Evolutionary conservation across 2,113 vertebrate genomes (phyloP), one percentile per base, ranked within the genome.

Genomic region (Myxocyprinus asiaticus): DNA sequence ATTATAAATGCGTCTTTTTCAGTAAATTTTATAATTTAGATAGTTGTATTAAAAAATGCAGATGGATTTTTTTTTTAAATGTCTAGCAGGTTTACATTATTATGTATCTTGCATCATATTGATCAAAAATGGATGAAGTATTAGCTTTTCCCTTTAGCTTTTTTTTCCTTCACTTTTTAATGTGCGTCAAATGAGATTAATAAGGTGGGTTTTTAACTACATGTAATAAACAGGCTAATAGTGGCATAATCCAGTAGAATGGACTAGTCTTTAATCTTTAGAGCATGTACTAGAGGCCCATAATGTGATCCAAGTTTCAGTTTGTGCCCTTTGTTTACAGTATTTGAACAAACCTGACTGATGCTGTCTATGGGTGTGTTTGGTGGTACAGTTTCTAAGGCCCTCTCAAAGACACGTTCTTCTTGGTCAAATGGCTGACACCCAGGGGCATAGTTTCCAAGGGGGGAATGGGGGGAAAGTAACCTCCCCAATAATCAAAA

Each of bases 61-160:
- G 84, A 88, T 90, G 53, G 68, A 33, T 33, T 33, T 33, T 33
- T 33, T 33, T 33, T 33, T n/a, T n/a, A n/a, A 33, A 33, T 33
- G 22, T 92, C 87, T 90, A 85, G 90, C 91, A 92, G 89, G 90
- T 93, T 93, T 92, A 90, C 93, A 91, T 88, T 87, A 88, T 86
- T 86, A 80, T 91, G 86, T 91, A 89, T 89, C 90, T 91, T 90
- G 89, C 89, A 65, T 89, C 87, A 86, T 85, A 85, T 85, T 87
- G 84, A 89, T 58, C 84, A 89, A 89, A 84, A 88, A 92, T 79
- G 85, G 91, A 92, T 93, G 92, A 93, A 94, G 92, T 92, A 91
- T 92, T 92, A 92, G 89, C 90, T 88, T 90, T 75, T 86, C 88
- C 80, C 88, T 79, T 81, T 85, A 86, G 88, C 87, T 87, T 88